Conservation (phyloP, 2,888 invertebrate genomes). For the Linnaemya tessellans region DNA sequence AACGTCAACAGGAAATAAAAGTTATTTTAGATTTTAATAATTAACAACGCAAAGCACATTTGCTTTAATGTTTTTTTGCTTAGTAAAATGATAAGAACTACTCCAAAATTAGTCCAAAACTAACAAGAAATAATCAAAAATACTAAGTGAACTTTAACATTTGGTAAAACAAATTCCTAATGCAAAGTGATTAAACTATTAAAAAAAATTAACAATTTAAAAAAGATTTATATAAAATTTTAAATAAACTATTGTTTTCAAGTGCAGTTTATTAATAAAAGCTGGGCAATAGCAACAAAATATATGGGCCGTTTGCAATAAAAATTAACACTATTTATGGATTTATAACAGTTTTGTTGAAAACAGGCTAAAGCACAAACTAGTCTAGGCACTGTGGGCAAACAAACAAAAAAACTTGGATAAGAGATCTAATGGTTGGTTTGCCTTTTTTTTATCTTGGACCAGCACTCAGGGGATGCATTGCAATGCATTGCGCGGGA, state of each 20-base stretch:
- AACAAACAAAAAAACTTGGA: background rate
- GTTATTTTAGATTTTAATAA: slow-evolving; percentile 45
- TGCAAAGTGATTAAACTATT: slow-evolving; percentile 41
- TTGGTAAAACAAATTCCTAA: background rate
- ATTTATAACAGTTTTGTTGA: background rate
- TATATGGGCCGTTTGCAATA: background rate
- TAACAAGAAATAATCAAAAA: slow-evolving; percentile 54
- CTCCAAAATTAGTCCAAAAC: slow-evolving; percentile 37
- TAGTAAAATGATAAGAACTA: slow-evolving; percentile 56
- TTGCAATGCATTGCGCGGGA: too few species aligned
- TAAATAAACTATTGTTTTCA: slow-evolving; percentile 1
- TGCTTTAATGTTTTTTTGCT: slow-evolving; percentile 6
- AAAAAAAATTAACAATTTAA: slow-evolving; percentile 6
- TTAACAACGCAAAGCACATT: slow-evolving; percentile 36
- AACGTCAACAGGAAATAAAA: slow-evolving; percentile 70
- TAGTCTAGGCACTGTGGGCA: too few species aligned
- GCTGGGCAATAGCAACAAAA: background rate
- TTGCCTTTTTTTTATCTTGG: too few species aligned
- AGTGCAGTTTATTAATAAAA: slow-evolving; percentile 4
- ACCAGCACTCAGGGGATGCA: too few species aligned
- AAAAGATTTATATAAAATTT: slow-evolving; percentile 14
- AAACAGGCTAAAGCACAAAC: background rate
- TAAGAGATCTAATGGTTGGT: too few species aligned
- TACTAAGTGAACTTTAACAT: slow-evolving; percentile 66
- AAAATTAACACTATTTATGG: background rate